Evolutionary conservation across 2,888 invertebrate species (phyloP).

Genomic region (Dione vanillae): DNA sequence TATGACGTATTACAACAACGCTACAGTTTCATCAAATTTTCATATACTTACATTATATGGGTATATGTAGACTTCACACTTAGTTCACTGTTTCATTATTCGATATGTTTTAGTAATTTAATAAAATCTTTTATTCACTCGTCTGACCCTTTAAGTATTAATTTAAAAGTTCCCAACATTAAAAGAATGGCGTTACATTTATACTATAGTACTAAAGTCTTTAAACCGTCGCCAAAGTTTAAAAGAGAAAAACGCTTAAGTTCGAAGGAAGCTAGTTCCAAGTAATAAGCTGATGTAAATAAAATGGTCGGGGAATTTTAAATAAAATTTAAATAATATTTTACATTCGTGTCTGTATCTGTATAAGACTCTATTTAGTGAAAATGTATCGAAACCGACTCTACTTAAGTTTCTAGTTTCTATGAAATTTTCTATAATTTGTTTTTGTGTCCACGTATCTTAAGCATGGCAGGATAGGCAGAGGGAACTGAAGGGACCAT

Average conservation of each 20-base stretch:
- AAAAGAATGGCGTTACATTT: slow-evolving; percentile 11
- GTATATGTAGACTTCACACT: not conserved
- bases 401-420: too few relatives aligned
- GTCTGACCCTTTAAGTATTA: slow-evolving; percentile 3
- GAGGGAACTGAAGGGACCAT: too few relatives aligned
- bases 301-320: slow-evolving; percentile 34
- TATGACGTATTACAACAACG: not conserved
- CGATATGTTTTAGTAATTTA: not conserved
- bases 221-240: slow-evolving; percentile 17
- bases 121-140: not conserved
- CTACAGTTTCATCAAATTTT: not conserved
- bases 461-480: too few relatives aligned
- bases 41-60: not conserved
- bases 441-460: too few relatives aligned
- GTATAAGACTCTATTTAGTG: too few relatives aligned
- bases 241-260: slow-evolving; percentile 19
- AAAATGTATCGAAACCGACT: too few relatives aligned
- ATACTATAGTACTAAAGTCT: slow-evolving; percentile 9
- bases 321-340: slow-evolving; percentile 41
- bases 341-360: slow-evolving; percentile 1
- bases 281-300: slow-evolving; percentile 40
- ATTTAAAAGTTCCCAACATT: slow-evolving; percentile 15
- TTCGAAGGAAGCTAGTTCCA: slow-evolving; percentile 25
- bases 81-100: not conserved
- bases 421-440: too few relatives aligned